phyloP scores from a whole-genome alignment of 2,888 invertebrate genomes.

The Synanthedon andrenaeformis region DNA sequence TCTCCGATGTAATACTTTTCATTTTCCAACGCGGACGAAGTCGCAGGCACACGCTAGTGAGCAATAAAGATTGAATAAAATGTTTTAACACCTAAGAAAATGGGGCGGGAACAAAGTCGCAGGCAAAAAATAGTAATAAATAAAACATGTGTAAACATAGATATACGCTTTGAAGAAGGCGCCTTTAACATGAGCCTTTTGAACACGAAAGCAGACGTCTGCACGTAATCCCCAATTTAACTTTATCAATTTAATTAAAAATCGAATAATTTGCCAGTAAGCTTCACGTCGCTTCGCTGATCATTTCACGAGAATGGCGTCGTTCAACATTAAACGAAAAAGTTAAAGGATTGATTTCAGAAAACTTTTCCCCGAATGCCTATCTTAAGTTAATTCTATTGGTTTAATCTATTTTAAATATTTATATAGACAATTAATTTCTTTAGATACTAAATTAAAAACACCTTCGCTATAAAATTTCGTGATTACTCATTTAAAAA shows the following conservation, averaged over 20 bases:
- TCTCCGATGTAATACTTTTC: too few species aligned
- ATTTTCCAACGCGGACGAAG: too few species aligned
- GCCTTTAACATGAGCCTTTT: constrained; percentile 11
- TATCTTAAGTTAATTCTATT: constrained; percentile 21
- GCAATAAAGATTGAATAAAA: too few species aligned
- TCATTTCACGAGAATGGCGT: constrained; percentile 19
- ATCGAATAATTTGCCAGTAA: constrained; percentile 52
- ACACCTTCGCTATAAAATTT: too few species aligned
- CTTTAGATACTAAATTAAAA: not conserved
- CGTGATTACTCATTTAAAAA: too few species aligned
- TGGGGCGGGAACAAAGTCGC: too few species aligned
- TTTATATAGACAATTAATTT: not conserved
- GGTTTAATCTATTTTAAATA: not conserved
- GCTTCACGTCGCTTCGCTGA: constrained; percentile 35
- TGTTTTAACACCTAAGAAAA: too few species aligned
- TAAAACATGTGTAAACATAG: too few species aligned
- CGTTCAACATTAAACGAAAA: constrained; percentile 39
- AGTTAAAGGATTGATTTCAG: constrained; percentile 44
- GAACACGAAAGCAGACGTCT: constrained; percentile 40
- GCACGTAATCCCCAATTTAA: constrained; percentile 64
- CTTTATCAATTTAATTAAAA: constrained; percentile 65
- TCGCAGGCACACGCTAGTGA: too few species aligned
- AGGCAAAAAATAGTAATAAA: too few species aligned
- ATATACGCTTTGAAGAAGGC: not conserved
- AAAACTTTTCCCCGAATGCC: constrained; percentile 27